Percentiles rank a stretch among this genome's conserved stretches.
These are phyloP conservation scores for Acipenser oxyrinchus DNA, from an alignment of 2,797 vertebrate species.

Conservation along the genomic window DNA sequence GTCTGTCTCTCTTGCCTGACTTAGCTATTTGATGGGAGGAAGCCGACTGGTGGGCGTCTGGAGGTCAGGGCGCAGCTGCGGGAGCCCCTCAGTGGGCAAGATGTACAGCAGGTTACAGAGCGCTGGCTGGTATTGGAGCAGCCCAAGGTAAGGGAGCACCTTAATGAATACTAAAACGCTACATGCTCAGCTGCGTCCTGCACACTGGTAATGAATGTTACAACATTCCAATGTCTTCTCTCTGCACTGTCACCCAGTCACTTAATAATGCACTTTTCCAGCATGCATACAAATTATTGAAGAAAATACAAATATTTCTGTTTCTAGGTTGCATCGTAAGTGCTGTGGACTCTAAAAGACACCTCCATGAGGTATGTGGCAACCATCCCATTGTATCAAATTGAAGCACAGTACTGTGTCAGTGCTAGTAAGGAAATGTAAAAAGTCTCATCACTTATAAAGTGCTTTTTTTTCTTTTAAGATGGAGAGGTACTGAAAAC, in stretches of 20 bases:
- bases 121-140: constrained; percentile 86
- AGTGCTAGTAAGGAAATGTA: too few relatives aligned
- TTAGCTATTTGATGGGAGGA: constrained; percentile 90
- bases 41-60: constrained; percentile 82
- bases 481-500: constrained; percentile 19
- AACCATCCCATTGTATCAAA: background rate
- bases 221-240: too few relatives aligned
- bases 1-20: constrained; percentile 8
- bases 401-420: too few relatives aligned
- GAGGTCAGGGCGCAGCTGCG: constrained; percentile 86
- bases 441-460: too few relatives aligned
- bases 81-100: constrained; percentile 85
- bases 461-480: background rate
- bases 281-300: too few relatives aligned
- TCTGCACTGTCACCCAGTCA: too few relatives aligned
- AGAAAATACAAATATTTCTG: background rate
- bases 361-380: constrained; percentile 20
- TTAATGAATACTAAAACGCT: too few relatives aligned
- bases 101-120: constrained; percentile 75
- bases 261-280: background rate
- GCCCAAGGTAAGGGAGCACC: constrained; percentile 48
- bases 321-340: constrained; percentile 40
- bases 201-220: too few relatives aligned
- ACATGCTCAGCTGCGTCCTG: too few relatives aligned
- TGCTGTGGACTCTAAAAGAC: constrained; percentile 16